Base-by-base conservation (phyloP, 2,888 invertebrate genomes). In the Archips xylosteana region DNA sequence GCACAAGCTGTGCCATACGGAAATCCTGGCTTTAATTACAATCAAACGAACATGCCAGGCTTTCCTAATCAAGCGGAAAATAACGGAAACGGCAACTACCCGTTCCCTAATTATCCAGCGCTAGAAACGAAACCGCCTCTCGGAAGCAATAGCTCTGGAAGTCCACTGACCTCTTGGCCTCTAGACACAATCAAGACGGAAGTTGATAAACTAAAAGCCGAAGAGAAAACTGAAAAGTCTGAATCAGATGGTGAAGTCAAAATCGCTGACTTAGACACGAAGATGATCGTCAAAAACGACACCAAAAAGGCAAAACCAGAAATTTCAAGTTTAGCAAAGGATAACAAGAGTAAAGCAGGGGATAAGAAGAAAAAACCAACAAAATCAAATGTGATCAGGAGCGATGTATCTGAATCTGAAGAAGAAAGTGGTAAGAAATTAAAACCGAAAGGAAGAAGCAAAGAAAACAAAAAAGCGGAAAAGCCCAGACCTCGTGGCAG, bases 161-260 rank as follows among this genome's bases (percentile, higher is more conserved):
- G 92, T 76, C 92, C 92, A 34, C 80, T 93, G 3, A 87, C 92
- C 32, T 82, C 93, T 1, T 94, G 94, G 92, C 94, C 94, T 61
- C 85, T 94, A 42, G 94, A 92, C 79, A 76, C 82, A 13, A 75
- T 93, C 8, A 94, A 94, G 82, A 90, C 92, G 71, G 93, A 93
- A 83, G 79, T 91, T 42, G 91, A 93, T 75, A 93, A 90, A 85
- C 79, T 92, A 5, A 94, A 94, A 85, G 84, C 87, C 36, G 94
- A 93, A 83, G 94, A 92, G 75, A 95, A 92, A 83, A 76, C 84
- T 5, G 95, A 94, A 79, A 95, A 95, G 81, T 93, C 94, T 2
- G 95, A 95, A 83, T 92, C 93, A 0, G 95, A 95, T 39, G 95
- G 95, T 3, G 94, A 95, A 87, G 87, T 94, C 2, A 91, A 95